Base-by-base conservation (phyloP, 2,797 vertebrate genomes). In the Muraenolepis orangiensis region DNA sequence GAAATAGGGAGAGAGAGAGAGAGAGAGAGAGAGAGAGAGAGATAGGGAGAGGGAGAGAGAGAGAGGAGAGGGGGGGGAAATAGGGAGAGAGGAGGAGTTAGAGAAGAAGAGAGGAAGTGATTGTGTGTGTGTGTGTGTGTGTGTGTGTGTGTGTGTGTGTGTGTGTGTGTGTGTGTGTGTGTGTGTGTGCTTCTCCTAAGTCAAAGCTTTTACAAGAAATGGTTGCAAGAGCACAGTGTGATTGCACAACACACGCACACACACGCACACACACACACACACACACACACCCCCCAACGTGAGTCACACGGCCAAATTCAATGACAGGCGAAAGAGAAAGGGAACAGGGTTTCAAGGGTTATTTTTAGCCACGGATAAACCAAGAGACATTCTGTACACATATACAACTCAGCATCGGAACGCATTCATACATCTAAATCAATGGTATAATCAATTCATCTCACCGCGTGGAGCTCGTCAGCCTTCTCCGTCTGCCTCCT, bases 401-500 rank as follows among this genome's bases (percentile, higher is more conserved):
- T n/a, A n/a, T n/a, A n/a, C n/a, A n/a, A n/a, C n/a, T n/a, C n/a
- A n/a, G n/a, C n/a, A n/a, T n/a, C n/a, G n/a, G n/a, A n/a, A n/a
- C n/a, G n/a, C n/a, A n/a, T n/a, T n/a, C n/a, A n/a, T n/a, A n/a
- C n/a, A n/a, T n/a, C n/a, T n/a, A n/a, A n/a, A n/a, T n/a, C n/a
- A n/a, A n/a, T n/a, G n/a, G n/a, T n/a, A n/a, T n/a, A n/a, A n/a
- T n/a, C n/a, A n/a, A n/a, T n/a, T n/a, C n/a, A n/a, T 46, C 71
- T 2, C 36, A 97, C 96, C 95, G 95, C 90, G 42, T 97, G 95
- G 57, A 97, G 91, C 2, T 88, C 74, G 0, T 97, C 96, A 0
- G 95, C 96, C 73, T 88, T 91, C 78, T 95, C 86, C 0, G 93
- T 97, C 73, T 96, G 94, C 46, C 93, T 96, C 74, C 74, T 93